Conservation (phyloP, 2,113 vertebrate species). For the Peromyscus maniculatus region DNA sequence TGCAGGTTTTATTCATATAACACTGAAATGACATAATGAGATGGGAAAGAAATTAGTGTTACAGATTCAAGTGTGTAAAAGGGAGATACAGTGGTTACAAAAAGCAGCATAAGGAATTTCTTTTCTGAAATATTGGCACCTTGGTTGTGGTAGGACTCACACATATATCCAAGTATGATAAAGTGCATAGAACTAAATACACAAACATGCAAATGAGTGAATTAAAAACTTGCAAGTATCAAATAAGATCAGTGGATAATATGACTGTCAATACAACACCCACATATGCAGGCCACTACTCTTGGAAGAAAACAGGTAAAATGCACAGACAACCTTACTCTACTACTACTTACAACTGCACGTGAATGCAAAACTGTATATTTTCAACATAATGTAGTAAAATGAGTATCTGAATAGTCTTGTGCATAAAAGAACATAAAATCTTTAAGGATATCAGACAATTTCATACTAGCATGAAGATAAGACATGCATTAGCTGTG, state of each 20-base stretch:
- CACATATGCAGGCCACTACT: not conserved
- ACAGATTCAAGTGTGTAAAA: not conserved
- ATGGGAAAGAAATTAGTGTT: not conserved
- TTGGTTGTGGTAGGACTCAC: not conserved
- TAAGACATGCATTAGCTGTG: not conserved
- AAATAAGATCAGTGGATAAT: not conserved
- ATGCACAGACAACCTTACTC: not conserved
- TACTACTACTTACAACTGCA: not conserved
- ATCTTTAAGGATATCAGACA: not conserved
- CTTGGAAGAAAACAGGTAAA: not conserved
- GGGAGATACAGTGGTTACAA: rapidly evolving
- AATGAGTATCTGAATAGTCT: not conserved
- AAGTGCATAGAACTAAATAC: not conserved
- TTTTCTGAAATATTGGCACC: not conserved
- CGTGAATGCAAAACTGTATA: not conserved
- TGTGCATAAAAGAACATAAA: not conserved
- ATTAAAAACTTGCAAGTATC: not conserved
- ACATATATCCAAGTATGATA: not conserved
- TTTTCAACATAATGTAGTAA: slow-evolving; percentile 36
- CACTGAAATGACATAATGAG: slow-evolving; percentile 1
- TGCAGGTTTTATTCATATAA: not conserved
- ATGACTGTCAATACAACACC: not conserved
- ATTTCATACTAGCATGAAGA: not conserved
- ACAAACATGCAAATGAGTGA: not conserved
- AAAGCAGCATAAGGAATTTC: not conserved